Percentiles rank a stretch among this genome's conserved stretches.
phyloP scores from a whole-genome alignment of 2,888 invertebrate species.

The Galeopsomyia nigrocyanea region DNA sequence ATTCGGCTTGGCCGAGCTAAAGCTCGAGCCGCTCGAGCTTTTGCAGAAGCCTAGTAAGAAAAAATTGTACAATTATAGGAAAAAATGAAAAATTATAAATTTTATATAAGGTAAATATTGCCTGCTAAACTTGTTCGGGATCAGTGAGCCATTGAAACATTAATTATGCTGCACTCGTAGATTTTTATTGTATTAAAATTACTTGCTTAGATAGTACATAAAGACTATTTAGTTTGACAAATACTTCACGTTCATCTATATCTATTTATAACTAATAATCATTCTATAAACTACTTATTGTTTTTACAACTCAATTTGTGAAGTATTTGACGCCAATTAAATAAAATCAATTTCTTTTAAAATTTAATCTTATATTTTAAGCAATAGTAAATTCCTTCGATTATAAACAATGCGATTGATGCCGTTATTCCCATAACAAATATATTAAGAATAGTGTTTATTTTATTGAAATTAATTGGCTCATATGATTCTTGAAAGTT shows the following conservation, averaged over 20 bases:
- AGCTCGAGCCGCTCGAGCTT: too few species aligned
- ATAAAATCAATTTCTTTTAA: constrained; percentile 45
- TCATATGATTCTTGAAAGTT: neutral
- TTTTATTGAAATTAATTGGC: neutral
- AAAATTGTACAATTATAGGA: constrained; percentile 13
- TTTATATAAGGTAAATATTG: neutral
- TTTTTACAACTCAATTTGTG: constrained; percentile 45
- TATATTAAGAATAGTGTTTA: neutral
- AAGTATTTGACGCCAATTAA: constrained; percentile 28
- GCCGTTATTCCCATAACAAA: neutral
- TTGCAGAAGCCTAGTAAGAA: constrained; percentile 7
- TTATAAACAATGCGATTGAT: neutral
- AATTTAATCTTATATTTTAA: constrained; percentile 38
- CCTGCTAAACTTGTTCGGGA: neutral
- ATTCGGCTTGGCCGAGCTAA: too few species aligned
- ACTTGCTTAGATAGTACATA: neutral
- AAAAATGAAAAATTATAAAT: neutral
- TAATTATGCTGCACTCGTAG: constrained; percentile 48
- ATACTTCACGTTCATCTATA: too few species aligned
- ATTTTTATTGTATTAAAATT: constrained; percentile 50
- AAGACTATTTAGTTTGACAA: too few species aligned
- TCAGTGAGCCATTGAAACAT: constrained; percentile 43
- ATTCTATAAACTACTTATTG: constrained; percentile 49
- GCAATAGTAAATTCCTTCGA: constrained; percentile 13
- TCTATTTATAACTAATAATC: constrained; percentile 50